Evolutionary conservation across 2,888 invertebrate species (phyloP).

Genomic region (Crepidodera aurea): DNA sequence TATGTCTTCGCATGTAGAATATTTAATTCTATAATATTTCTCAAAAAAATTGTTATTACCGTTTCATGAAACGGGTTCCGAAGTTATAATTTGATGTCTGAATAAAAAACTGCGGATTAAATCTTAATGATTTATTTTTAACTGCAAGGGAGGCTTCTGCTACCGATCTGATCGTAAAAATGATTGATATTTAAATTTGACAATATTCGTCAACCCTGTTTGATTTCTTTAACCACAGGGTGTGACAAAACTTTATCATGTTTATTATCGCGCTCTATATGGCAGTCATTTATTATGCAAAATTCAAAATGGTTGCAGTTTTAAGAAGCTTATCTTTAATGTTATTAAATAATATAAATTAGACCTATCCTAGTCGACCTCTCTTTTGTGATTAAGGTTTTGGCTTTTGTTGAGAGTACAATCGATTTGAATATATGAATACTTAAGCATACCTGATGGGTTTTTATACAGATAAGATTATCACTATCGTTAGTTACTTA

Average conservation of each 20-base stretch:
- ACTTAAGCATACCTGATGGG: constrained; percentile 33
- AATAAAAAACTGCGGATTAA: background rate
- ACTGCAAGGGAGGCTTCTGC: background rate
- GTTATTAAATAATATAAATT: constrained; percentile 49
- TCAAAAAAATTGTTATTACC: too few species aligned
- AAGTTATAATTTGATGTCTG: too few species aligned
- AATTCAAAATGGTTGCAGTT: constrained; percentile 46
- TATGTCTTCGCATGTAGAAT: background rate
- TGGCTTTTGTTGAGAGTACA: constrained; percentile 43
- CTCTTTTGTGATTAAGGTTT: constrained; percentile 46
- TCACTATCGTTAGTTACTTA: constrained; percentile 24
- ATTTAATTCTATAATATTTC: background rate
- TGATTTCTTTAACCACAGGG: constrained; percentile 33
- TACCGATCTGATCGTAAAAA: constrained; percentile 3
- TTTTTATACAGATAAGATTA: background rate
- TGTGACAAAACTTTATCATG: constrained; percentile 38
- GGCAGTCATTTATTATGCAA: constrained; percentile 45
- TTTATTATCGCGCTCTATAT: constrained; percentile 43
- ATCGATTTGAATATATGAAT: constrained; percentile 50
- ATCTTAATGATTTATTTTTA: background rate
- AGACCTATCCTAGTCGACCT: constrained; percentile 40
- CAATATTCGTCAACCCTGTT: constrained; percentile 13
- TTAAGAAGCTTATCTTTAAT: constrained; percentile 52
- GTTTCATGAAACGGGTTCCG: too few species aligned
- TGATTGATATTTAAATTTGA: constrained; percentile 18